Percentiles rank a stretch among this genome's conserved stretches.
These are phyloP conservation scores for Emys orbicularis DNA, from an alignment of 2,797 vertebrate genomes.

Conservation along the genomic window DNA sequence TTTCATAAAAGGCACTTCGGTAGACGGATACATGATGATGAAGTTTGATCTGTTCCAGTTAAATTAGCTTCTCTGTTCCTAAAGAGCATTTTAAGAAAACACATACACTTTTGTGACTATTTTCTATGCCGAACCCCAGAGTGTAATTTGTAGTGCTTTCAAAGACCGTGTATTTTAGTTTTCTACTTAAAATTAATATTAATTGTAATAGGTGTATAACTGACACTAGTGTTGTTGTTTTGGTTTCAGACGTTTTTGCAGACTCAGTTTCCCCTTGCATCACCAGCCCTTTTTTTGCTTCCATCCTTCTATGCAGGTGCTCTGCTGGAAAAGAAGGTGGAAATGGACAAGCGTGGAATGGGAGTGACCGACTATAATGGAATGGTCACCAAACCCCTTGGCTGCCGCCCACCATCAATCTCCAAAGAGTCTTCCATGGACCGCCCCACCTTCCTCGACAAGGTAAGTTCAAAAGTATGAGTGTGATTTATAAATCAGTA, in stretches of 20 bases:
- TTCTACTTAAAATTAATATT: background rate
- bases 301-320: conserved; percentile 83
- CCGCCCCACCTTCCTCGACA: conserved; percentile 94
- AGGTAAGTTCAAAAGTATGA: conserved; percentile 80
- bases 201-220: background rate
- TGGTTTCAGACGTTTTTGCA: background rate
- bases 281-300: background rate
- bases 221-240: background rate
- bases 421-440: conserved; percentile 98
- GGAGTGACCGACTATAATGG: conserved; percentile 96
- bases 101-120: background rate
- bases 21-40: background rate
- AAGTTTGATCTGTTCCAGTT: background rate
- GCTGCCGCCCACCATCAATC: conserved; percentile 93
- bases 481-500: accelerated
- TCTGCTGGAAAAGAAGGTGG: conserved; percentile 99
- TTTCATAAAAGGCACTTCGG: background rate
- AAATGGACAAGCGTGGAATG: conserved; percentile 97
- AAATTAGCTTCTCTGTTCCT: background rate
- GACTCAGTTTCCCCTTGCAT: background rate
- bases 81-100: background rate
- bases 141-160: background rate
- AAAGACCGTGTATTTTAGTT: background rate
- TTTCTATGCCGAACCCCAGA: background rate
- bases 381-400: conserved; percentile 93